Evolutionary conservation across 2,113 vertebrate genomes (phyloP).

Genomic region (Rattus rattus): DNA sequence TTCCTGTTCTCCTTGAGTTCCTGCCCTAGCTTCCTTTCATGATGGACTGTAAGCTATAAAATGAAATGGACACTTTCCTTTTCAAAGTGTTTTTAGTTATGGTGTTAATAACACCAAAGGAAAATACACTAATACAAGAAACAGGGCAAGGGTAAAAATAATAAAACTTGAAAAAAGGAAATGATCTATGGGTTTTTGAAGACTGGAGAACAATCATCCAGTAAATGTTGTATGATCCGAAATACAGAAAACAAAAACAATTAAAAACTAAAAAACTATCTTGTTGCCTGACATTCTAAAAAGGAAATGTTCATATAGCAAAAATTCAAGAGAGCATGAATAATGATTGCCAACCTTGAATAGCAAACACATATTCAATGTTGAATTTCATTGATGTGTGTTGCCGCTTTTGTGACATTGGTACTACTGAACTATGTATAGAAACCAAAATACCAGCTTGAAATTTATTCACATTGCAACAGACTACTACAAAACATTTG

Average conservation of each 20-base stretch:
- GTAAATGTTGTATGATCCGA: neutral
- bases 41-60: neutral
- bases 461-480: neutral
- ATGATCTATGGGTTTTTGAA: neutral
- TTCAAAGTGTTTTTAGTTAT: neutral
- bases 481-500: neutral
- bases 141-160: neutral
- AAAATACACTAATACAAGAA: neutral
- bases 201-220: neutral
- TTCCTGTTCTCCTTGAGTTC: neutral
- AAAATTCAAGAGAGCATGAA: neutral
- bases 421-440: neutral
- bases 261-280: neutral
- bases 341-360: neutral
- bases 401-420: neutral
- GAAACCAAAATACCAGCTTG: neutral
- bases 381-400: neutral
- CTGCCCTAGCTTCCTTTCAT: neutral
- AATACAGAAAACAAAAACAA: neutral
- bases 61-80: neutral
- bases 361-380: neutral
- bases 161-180: neutral
- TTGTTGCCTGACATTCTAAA: neutral
- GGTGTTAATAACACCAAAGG: neutral
- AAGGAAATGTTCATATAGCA: neutral